Base-by-base conservation (phyloP, 1,140 invertebrate genomes). In the Neodiprion lecontei region DNA sequence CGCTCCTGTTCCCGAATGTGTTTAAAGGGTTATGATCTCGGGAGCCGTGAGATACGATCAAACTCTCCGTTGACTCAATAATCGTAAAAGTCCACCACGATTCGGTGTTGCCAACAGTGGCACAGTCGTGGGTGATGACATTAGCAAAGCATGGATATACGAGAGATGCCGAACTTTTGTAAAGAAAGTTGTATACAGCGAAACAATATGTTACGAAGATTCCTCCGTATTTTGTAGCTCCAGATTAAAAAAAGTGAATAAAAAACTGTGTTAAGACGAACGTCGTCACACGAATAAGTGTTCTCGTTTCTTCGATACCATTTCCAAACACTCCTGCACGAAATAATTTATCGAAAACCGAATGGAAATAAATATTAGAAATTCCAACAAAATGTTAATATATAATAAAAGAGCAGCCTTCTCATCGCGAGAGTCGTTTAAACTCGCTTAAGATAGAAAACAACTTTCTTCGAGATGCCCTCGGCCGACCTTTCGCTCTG, bases 1-100 rank as follows among this genome's bases (percentile, higher is more conserved):
- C 40, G 21, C 7, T 69, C 12, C 67, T 69, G 21, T 21, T 69
- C 17, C 67, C 67, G 67, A 69, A 69, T 69, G 67, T 69, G 67
- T 47, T 69, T 69, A 69, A 69, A 47, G 67, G 53, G 53, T 61
- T 61, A 61, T 61, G 53, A 61, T 61, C 53, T 61, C n/a, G n/a
- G 53, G n/a, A 12, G 53, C 53, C 53, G 53, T 61, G 53, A 61
- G 53, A 61, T 61, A 8, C 9, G 53, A 61, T 61, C 53, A 17
- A 61, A 61, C n/a, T 17, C 9, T 12, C 53, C 53, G 53, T 61
- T 61, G 53, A 61, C 53, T 61, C 53, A 61, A 61, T 61, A 9
- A 12, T 17, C 53, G 53, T 61, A 61, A 61, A 61, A 61, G 53
- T 61, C n/a, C 11, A 4, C n/a, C 53, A 17, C 3, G 53, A 61